These are phyloP conservation scores for Tinea trinotella DNA, from an alignment of 2,888 invertebrate genomes.

Conservation along the genomic window DNA sequence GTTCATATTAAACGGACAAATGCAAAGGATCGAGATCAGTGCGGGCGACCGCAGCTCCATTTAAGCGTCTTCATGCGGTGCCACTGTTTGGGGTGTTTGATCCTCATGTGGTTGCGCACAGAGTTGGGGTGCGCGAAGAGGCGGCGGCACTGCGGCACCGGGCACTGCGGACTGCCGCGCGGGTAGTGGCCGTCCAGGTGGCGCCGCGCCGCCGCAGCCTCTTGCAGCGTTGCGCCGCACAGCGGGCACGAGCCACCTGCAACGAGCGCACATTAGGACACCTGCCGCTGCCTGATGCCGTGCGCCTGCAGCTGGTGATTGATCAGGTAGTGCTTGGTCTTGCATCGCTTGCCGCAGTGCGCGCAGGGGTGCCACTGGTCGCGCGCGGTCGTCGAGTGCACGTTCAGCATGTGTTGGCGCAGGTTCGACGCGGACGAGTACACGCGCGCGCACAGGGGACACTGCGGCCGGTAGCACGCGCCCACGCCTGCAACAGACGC, in stretches of 20 bases:
- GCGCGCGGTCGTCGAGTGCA: constrained; percentile 79
- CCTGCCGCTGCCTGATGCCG: constrained; percentile 79
- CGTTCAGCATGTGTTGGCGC: constrained; percentile 83
- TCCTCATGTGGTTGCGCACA: constrained; percentile 89
- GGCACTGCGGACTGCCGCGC: constrained; percentile 86
- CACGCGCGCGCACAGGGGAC: constrained; percentile 79
- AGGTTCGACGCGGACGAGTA: constrained; percentile 82
- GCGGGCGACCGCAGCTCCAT: constrained; percentile 76
- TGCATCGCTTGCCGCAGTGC: constrained; percentile 82
- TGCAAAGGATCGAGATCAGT: constrained; percentile 25
- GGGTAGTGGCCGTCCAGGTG: constrained; percentile 89
- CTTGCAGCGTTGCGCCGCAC: constrained; percentile 77
- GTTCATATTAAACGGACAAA: constrained; percentile 18
- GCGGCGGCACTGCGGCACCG: constrained; percentile 81
- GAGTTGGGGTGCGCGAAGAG: constrained; percentile 88
- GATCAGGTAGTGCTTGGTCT: constrained; percentile 83
- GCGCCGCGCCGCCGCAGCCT: constrained; percentile 77
- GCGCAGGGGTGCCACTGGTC: constrained; percentile 81
- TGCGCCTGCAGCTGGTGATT: constrained; percentile 83
- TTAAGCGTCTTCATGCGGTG: constrained; percentile 86
- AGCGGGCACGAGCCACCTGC: constrained; percentile 74
- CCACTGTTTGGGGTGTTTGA: constrained; percentile 87
- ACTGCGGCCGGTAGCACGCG: constrained; percentile 73
- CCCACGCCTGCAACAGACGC: constrained; percentile 77
- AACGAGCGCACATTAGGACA: constrained; percentile 55